These are phyloP conservation scores for Ascaphus truei DNA, from an alignment of 2,113 vertebrate species.

Conservation along the genomic window DNA sequence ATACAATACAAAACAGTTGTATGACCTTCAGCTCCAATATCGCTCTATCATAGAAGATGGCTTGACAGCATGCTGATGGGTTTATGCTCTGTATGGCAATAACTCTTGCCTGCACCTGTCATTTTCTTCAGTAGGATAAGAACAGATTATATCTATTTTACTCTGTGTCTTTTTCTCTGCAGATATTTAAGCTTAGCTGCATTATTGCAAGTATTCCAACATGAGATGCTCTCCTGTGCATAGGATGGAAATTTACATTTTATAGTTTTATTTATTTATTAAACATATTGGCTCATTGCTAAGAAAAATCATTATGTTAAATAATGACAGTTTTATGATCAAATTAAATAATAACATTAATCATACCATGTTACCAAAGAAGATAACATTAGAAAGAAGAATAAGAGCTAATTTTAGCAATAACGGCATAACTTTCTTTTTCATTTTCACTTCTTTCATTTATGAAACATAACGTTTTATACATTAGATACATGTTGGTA, in stretches of 20 bases:
- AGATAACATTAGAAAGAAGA: no score
- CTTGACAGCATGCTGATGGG: slow-evolving; percentile 33
- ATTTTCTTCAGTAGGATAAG: slow-evolving; percentile 22
- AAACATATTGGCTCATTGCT: not conserved
- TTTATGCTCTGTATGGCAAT: slow-evolving; percentile 24
- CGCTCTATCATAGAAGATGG: slow-evolving; percentile 28
- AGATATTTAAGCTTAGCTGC: not conserved
- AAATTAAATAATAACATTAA: no score
- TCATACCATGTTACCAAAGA: no score
- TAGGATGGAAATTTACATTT: not conserved
- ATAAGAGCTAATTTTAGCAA: no score
- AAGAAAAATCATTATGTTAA: not conserved
- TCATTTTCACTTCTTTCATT: no score
- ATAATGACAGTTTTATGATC: not conserved
- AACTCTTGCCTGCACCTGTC: slow-evolving; percentile 32
- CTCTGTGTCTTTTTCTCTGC: not conserved
- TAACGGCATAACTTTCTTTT: no score
- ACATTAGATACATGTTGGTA: no score
- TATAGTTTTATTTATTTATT: not conserved
- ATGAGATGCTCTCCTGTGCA: not conserved
- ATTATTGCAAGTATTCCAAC: not conserved
- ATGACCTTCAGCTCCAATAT: slow-evolving; percentile 34
- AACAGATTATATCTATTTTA: slow-evolving; percentile 14
- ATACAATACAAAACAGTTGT: slow-evolving; percentile 32
- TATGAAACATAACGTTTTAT: no score